Evolutionary conservation across 2,888 invertebrate genomes (phyloP).

Genomic region (Eilema depressum): DNA sequence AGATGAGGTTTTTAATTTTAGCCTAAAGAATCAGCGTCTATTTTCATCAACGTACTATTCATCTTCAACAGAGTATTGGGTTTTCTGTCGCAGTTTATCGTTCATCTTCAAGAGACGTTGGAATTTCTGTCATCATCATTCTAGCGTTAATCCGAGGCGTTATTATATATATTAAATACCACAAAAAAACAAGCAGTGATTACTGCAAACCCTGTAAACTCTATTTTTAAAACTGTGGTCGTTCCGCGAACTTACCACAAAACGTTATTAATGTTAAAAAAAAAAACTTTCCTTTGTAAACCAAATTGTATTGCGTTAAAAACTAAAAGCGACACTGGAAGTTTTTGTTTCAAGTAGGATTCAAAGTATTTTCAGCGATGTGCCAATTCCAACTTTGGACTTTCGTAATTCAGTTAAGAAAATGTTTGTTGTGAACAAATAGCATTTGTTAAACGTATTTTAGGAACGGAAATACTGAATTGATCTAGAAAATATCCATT

Average conservation of each 20-base stretch:
- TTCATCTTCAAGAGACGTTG: too few relatives aligned
- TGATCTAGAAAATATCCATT: neutral
- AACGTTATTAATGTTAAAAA: slow-evolving; percentile 25
- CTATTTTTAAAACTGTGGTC: slow-evolving; percentile 10
- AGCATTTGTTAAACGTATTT: slow-evolving; percentile 43
- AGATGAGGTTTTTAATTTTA: neutral
- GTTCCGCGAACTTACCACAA: slow-evolving; percentile 23
- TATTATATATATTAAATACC: neutral
- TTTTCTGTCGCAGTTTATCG: too few relatives aligned
- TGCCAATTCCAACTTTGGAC: slow-evolving; percentile 52
- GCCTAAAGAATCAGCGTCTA: too few relatives aligned
- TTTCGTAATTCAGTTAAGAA: slow-evolving; percentile 44
- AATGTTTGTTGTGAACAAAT: slow-evolving; percentile 48
- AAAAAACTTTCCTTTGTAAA: slow-evolving; percentile 33
- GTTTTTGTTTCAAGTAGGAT: slow-evolving; percentile 44
- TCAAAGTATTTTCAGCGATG: slow-evolving; percentile 50
- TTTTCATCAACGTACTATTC: too few relatives aligned
- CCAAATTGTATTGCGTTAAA: slow-evolving; percentile 42
- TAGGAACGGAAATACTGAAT: slow-evolving; percentile 29
- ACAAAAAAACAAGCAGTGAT: neutral
- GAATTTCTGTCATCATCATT: too few relatives aligned
- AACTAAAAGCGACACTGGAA: slow-evolving; percentile 44
- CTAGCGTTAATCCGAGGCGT: too few relatives aligned
- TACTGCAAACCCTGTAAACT: neutral
- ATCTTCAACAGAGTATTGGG: too few relatives aligned